Percentiles rank a stretch among this genome's conserved stretches.
Evolutionary conservation across 2,888 invertebrate species (phyloP).

Genomic region (Deilephila porcellus): DNA sequence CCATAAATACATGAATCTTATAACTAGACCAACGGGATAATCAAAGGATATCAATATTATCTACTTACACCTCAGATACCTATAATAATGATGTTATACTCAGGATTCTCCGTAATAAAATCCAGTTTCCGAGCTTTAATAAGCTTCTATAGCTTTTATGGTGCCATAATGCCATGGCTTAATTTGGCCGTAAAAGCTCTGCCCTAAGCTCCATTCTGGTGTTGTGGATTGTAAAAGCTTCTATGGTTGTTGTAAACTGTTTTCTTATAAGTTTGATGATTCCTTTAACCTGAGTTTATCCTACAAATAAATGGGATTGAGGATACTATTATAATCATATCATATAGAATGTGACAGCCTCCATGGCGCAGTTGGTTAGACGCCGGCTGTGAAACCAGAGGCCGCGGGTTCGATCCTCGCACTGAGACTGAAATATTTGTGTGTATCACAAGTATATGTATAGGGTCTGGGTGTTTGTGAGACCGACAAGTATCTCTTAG

Average conservation of each 20-base stretch:
- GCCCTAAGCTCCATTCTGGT: background rate
- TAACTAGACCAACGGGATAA: background rate
- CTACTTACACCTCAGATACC: background rate
- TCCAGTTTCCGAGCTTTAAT: constrained; percentile 48
- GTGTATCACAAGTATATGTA: too few relatives aligned
- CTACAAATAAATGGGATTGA: too few relatives aligned
- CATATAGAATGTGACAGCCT: too few relatives aligned
- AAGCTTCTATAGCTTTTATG: constrained; percentile 64
- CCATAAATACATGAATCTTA: background rate
- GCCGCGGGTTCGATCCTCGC: too few relatives aligned
- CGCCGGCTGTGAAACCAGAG: too few relatives aligned
- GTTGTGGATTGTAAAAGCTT: background rate
- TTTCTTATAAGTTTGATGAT: background rate
- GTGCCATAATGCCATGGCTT: constrained; percentile 56
- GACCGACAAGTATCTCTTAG: too few relatives aligned
- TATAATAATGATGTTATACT: constrained; percentile 27
- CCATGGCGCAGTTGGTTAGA: too few relatives aligned
- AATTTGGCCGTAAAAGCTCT: constrained; percentile 62
- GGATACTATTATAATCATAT: too few relatives aligned
- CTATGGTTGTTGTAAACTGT: constrained; percentile 2
- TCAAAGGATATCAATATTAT: background rate
- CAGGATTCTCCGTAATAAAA: constrained; percentile 28
- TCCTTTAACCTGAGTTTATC: too few relatives aligned
- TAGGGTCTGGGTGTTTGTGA: too few relatives aligned
- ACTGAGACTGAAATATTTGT: too few relatives aligned